Conservation (phyloP, 1,140 invertebrate species). For the Theocolax elegans region DNA sequence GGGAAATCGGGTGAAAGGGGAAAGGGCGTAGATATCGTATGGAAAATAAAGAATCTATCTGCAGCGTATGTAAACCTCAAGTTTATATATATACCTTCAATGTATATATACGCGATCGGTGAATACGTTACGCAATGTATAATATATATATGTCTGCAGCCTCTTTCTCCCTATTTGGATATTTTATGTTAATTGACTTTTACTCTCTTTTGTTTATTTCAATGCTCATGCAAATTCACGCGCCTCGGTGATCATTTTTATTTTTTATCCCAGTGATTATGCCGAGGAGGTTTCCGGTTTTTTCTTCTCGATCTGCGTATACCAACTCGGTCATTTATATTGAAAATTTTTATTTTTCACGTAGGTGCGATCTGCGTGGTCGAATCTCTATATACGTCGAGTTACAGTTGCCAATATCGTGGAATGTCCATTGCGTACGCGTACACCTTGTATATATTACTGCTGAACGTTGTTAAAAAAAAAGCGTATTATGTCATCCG, state of each 20-base stretch:
- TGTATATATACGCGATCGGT: background rate
- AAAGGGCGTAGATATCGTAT: background rate
- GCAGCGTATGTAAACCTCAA: background rate
- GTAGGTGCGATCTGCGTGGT: too few species aligned
- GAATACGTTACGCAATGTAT: slow-evolving; percentile 1
- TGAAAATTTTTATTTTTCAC: too few species aligned
- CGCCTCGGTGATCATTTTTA: background rate
- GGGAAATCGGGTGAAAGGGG: slow-evolving; percentile 18
- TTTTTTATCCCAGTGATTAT: background rate
- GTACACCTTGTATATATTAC: too few species aligned
- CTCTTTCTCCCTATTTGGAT: slow-evolving; percentile 23
- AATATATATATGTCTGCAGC: too few species aligned
- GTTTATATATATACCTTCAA: background rate
- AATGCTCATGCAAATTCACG: slow-evolving; percentile 2
- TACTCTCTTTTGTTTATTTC: slow-evolving; percentile 8
- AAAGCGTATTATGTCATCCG: too few species aligned
- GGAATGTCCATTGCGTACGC: too few species aligned
- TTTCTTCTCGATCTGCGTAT: too few species aligned
- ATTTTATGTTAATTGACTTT: slow-evolving; percentile 2
- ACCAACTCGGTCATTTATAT: too few species aligned
- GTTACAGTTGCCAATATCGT: too few species aligned
- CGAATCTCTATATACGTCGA: too few species aligned
- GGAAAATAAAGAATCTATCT: background rate
- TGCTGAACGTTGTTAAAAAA: too few species aligned
- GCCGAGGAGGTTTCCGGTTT: background rate